phyloP scores from a whole-genome alignment of 2,888 invertebrate genomes.

The Hecatera dysodea region DNA sequence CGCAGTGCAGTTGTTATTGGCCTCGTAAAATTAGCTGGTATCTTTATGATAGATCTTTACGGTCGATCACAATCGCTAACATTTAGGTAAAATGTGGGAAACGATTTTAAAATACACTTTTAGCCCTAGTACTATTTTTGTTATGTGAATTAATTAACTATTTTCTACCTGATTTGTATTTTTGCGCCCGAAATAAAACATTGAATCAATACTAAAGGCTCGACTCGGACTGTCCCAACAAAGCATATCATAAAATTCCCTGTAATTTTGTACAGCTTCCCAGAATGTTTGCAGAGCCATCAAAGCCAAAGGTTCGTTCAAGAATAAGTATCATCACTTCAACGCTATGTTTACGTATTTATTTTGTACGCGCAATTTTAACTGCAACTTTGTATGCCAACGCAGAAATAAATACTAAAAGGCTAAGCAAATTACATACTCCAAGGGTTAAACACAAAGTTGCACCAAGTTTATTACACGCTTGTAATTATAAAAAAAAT shows the following conservation, averaged over 20 bases:
- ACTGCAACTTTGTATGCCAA: slow-evolving; percentile 57
- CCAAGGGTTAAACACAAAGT: slow-evolving; percentile 38
- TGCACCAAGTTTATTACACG: slow-evolving; percentile 32
- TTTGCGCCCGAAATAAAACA: not conserved
- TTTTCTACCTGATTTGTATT: not conserved
- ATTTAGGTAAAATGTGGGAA: not conserved
- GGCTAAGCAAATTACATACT: slow-evolving; percentile 26
- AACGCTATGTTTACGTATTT: slow-evolving; percentile 62
- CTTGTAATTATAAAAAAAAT: slow-evolving; percentile 31
- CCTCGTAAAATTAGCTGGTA: slow-evolving; percentile 17
- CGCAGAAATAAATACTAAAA: slow-evolving; percentile 35
- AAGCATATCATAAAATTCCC: slow-evolving; percentile 26
- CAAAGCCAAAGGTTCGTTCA: slow-evolving; percentile 48
- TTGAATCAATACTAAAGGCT: not conserved
- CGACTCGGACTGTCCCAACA: not conserved
- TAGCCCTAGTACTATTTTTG: not conserved
- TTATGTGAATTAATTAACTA: not conserved
- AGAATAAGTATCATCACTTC: slow-evolving; percentile 50
- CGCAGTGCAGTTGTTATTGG: slow-evolving; percentile 32
- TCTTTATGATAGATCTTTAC: slow-evolving; percentile 26
- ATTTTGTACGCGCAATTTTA: slow-evolving; percentile 58
- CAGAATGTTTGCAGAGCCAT: slow-evolving; percentile 60
- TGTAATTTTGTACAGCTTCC: slow-evolving; percentile 19
- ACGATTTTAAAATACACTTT: not conserved
- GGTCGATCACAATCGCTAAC: not conserved